Base-by-base conservation (phyloP, 2,888 invertebrate species). In the Ellobium chinense region DNA sequence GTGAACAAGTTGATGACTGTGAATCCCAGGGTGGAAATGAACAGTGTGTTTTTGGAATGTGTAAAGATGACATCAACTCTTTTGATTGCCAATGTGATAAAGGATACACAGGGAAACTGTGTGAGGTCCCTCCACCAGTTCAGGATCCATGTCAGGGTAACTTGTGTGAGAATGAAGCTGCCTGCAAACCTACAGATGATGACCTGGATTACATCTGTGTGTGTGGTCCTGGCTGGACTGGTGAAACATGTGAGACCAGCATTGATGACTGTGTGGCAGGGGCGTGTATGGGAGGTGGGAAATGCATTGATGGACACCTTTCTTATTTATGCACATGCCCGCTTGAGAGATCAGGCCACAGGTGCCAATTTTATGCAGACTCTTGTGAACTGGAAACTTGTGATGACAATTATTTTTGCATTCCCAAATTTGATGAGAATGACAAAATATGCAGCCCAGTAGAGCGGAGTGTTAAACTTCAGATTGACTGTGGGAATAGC, bases 141-240 rank as follows among this genome's bases (percentile, higher is more conserved):
- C 34, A 18, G 7, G 84, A 81, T 66, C 79, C 83, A 2, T 88
- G 88, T 73, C 37, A 46, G 12, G 63, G 63, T 31, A 79, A 80
- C 63, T 78, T 83, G 1, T 88, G 88, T 72, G 68, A 81, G 54
- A 83, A 88, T 73, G 66, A 73, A 7, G 87, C 79, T 14, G 78
- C 81, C 24, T 87, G 87, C 80, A 39, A 80, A 12, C 74, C 80
- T 36, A 75, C 81, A 27, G 65, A 72, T n/a, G 68, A 78, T 18
- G 62, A 37, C 1, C 60, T 54, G 7, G 36, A 29, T 36, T 87
- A 81, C 66, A 78, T 12, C 29, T 88, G 88, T 74, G 60, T 74
- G 12, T 88, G 88, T 73, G 46, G 63, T 18, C 46, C 79, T 31
- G 88, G 88, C 0, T 88, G 88, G 88, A 74, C 72, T 1, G 88